Base-by-base conservation (phyloP, 2,888 invertebrate species). In the Epiblema foenella region DNA sequence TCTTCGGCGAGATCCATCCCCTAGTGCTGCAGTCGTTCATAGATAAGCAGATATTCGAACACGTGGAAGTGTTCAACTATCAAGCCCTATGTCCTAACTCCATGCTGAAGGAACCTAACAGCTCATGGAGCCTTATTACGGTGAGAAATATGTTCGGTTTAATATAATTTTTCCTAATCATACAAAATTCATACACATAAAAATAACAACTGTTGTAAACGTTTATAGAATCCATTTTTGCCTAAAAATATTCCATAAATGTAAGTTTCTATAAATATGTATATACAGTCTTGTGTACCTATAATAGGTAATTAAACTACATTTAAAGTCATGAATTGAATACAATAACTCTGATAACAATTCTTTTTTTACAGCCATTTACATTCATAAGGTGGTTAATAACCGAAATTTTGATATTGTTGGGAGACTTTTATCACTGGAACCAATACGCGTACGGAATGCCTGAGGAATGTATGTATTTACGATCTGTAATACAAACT, bases 1-100 rank as follows among this genome's bases (percentile, higher is more conserved):
- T 99, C 90, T 98, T 98, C 85, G 98, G 98, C 0, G 96, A 96
- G 74, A 92, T 97, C 33, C 96, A 97, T 77, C 96, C 96, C 12
- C 95, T 96, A 46, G 95, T 98, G 2, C 95, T 98, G 95, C 94
- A 95, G 68, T 95, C 95, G 0, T 95, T 98, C 93, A 93, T 98
- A 1, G 90, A 95, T 0, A 94, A 95, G 76, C 94, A 94, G 0
- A 95, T 98, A 74, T 98, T 95, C 84, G 95, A 96, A 71, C 95
- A 95, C 75, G 95, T 98, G 0, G 95, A 95, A 39, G 95, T 98
- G 62, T 98, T 96, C 80, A 98, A 98, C 86, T 98, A 97, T 82
- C 98, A 98, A 86, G 97, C 96, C 0, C 90, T 97, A 42, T 98
- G 98, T 81, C 88, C 88, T 9, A 51, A 80, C 4, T 83, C 84